phyloP scores from a whole-genome alignment of 2,888 invertebrate genomes.

The Meganola albula region DNA sequence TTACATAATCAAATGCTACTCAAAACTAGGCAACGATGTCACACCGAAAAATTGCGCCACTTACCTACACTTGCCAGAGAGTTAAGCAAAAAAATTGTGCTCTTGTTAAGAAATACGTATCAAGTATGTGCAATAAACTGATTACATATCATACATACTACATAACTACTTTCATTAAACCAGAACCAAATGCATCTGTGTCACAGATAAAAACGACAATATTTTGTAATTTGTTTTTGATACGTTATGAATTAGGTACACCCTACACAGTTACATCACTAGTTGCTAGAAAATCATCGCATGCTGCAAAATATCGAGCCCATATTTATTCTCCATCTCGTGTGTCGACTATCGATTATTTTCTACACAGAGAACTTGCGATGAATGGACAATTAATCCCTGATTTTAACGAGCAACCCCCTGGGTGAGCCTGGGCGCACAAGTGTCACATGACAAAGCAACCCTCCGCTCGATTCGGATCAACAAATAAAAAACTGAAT shows the following conservation, averaged over 20 bases:
- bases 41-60: conserved; percentile 74
- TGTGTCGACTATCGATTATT: too few species aligned
- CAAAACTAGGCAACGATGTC: conserved; percentile 76
- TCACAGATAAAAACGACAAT: too few species aligned
- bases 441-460: conserved; percentile 74
- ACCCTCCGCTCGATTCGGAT: conserved; percentile 55
- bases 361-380: conserved; percentile 31
- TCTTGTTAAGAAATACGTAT: conserved; percentile 21
- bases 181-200: too few species aligned
- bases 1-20: conserved; percentile 72
- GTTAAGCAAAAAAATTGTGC: conserved; percentile 24
- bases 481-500: conserved; percentile 66
- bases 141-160: too few species aligned
- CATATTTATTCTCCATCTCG: too few species aligned
- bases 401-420: conserved; percentile 64
- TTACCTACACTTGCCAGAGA: conserved; percentile 33
- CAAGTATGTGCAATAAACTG: too few species aligned
- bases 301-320: too few species aligned
- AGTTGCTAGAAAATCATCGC: too few species aligned
- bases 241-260: too few species aligned
- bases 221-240: too few species aligned
- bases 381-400: conserved; percentile 59
- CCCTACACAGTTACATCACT: too few species aligned
- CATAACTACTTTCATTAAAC: too few species aligned
- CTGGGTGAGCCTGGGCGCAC: conserved; percentile 60